Evolutionary conservation across 2,113 vertebrate genomes (phyloP).

Genomic region (Lampris incognitus): DNA sequence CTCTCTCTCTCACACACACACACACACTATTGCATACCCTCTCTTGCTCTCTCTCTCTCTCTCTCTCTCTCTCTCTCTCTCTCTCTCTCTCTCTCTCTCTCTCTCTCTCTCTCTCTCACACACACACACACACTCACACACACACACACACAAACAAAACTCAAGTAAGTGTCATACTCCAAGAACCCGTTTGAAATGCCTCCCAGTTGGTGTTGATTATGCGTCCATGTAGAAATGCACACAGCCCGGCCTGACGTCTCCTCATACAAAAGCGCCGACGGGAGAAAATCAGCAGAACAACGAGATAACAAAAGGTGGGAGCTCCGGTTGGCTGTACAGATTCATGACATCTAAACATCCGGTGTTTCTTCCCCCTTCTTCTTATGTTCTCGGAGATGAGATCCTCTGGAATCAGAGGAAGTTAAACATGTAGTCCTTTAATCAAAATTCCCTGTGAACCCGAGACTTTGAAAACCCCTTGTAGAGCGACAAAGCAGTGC

Average conservation of each 20-base stretch:
- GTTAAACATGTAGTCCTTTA: constrained; percentile 31
- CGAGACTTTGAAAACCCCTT: constrained; percentile 29
- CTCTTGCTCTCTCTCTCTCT: too few relatives aligned
- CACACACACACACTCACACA: not conserved
- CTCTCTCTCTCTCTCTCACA: not conserved
- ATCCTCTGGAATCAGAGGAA: constrained; percentile 49
- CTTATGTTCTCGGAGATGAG: constrained; percentile 54
- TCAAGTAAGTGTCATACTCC: constrained; percentile 48
- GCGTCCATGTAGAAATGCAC: constrained; percentile 46
- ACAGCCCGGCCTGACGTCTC: constrained; percentile 47
- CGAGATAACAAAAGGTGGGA: constrained; percentile 60
- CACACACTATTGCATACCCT: not conserved
- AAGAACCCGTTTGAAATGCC: constrained; percentile 45
- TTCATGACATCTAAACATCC: constrained; percentile 61
- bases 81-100: too few relatives aligned
- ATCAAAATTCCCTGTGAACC: not conserved
- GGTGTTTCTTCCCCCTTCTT: constrained; percentile 36
- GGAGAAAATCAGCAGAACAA: constrained; percentile 34
- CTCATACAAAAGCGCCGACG: constrained; percentile 35
- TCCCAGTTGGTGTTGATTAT: constrained; percentile 70
- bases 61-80: too few relatives aligned
- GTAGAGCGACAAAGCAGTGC: constrained; percentile 51
- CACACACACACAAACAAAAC: constrained; percentile 29
- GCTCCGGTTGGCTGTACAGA: constrained; percentile 48
- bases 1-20: not conserved